Percentiles rank a stretch among this genome's conserved stretches.
Evolutionary conservation across 1,140 invertebrate species (phyloP).

Genomic region (Lordiphosa mommai): DNA sequence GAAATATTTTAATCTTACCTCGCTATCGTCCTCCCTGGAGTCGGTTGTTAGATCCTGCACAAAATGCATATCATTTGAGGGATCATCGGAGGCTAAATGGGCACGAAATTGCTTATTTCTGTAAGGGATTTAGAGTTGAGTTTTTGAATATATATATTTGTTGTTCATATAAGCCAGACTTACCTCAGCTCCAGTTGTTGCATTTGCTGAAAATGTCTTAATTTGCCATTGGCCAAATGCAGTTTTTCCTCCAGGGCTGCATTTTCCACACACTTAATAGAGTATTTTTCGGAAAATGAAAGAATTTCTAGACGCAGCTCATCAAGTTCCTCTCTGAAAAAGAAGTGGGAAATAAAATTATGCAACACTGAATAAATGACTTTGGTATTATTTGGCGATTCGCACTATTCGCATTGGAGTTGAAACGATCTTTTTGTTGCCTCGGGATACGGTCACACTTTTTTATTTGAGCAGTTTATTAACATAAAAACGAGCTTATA

Average conservation of each 20-base stretch:
- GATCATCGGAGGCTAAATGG: constrained; percentile 85
- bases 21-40: constrained; percentile 66
- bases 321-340: constrained; percentile 87
- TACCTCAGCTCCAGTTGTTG: constrained; percentile 86
- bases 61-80: constrained; percentile 81
- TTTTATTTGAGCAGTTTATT: too few species aligned
- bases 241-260: constrained; percentile 92
- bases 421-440: too few species aligned
- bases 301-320: constrained; percentile 92
- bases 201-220: constrained; percentile 88
- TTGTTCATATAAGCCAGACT: too few species aligned
- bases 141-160: too few species aligned
- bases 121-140: too few species aligned
- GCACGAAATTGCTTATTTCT: constrained; percentile 88
- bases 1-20: constrained; percentile 43
- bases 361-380: too few species aligned
- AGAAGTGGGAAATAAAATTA: background rate
- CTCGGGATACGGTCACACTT: too few species aligned
- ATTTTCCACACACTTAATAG: constrained; percentile 94
- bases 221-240: constrained; percentile 86
- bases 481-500: too few species aligned
- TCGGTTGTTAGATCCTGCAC: constrained; percentile 60
- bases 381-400: too few species aligned
- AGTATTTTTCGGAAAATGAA: constrained; percentile 93
- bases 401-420: too few species aligned